Conservation (phyloP, 2,888 invertebrate species). For the Glyphotaelius pellucidus region DNA sequence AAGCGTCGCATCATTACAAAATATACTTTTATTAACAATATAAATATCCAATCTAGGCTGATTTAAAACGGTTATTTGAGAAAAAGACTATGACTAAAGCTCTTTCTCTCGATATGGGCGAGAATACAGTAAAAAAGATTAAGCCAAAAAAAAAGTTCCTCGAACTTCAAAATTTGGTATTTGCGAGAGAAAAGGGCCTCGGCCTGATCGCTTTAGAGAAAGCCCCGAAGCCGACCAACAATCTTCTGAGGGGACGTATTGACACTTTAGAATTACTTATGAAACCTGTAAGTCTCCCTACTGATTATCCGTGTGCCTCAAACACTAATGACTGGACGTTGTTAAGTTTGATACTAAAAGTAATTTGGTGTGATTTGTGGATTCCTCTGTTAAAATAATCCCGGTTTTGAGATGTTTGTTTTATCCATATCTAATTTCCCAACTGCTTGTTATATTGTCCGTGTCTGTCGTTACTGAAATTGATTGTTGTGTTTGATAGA, state of each 20-base stretch:
- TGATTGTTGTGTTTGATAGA: neutral
- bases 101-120: constrained; percentile 16
- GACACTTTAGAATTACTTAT: constrained; percentile 30
- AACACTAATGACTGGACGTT: neutral
- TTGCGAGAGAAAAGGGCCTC: constrained; percentile 3
- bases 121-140: constrained; percentile 21
- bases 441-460: neutral
- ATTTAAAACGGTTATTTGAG: constrained; percentile 35
- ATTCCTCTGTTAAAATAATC: neutral
- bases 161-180: constrained; percentile 12
- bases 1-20: neutral
- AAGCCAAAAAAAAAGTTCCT: constrained; percentile 28
- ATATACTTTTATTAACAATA: constrained; percentile 19
- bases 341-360: constrained; percentile 19
- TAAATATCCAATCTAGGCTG: constrained; percentile 31
- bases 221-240: constrained; percentile 2
- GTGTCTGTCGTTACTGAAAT: too few relatives aligned
- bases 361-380: neutral
- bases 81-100: constrained; percentile 28
- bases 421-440: neutral
- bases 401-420: neutral
- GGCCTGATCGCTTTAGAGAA: neutral
- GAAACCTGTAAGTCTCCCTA: constrained; percentile 11
- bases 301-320: neutral
- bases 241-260: constrained; percentile 26